These are phyloP conservation scores for Cossypha polioptera DNA, from an alignment of 2,797 vertebrate species.

Conservation along the genomic window DNA sequence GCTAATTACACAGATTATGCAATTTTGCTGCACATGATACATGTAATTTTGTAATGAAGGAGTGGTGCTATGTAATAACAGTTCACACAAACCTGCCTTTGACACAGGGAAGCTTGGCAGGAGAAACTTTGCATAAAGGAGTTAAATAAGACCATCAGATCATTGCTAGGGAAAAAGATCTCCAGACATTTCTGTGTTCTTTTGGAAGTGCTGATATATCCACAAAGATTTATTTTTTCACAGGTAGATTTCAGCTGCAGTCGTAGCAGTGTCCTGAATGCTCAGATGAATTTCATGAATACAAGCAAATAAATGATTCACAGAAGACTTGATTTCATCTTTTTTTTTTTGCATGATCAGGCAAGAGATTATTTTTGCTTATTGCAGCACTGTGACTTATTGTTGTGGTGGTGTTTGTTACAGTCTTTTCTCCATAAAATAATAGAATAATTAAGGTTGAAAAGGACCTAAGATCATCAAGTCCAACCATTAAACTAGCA, in stretches of 20 bases:
- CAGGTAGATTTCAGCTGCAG: not conserved
- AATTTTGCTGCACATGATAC: not conserved
- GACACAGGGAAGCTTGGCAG: not conserved
- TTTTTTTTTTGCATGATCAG: not conserved
- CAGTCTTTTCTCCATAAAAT: not conserved
- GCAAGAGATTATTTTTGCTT: not conserved
- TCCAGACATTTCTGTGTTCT: not conserved
- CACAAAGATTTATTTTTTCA: not conserved
- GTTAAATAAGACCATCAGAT: not conserved
- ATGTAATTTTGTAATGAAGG: constrained; percentile 34
- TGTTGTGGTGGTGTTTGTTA: not conserved
- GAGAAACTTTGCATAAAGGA: not conserved
- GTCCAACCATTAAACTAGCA: not conserved
- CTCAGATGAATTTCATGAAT: not conserved
- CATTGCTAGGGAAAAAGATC: not conserved
- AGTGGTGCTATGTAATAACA: not conserved
- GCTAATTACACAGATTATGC: constrained; percentile 40
- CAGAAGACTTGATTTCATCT: not conserved
- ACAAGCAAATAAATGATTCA: not conserved
- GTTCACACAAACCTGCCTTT: not conserved
- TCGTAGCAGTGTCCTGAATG: not conserved
- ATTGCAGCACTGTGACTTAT: not conserved
- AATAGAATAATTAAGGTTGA: not conserved
- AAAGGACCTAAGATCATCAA: not conserved
- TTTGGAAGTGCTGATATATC: not conserved